Evolutionary conservation across 2,797 vertebrate genomes (phyloP), one percentile per base, ranked within the genome.

Genomic region (Macroramphosus scolopax): DNA sequence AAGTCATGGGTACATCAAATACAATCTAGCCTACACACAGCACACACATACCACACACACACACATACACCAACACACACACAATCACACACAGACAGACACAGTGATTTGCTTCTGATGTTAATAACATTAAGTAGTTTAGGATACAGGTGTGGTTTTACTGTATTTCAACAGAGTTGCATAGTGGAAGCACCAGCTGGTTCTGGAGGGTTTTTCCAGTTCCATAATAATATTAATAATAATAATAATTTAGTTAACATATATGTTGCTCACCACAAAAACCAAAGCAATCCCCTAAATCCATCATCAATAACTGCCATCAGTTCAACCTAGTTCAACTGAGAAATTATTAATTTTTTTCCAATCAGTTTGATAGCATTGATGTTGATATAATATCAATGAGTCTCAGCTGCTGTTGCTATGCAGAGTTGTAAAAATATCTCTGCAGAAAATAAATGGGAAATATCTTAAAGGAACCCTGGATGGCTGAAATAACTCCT

Each of bases 1-100:
- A 88, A 39, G 83, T 87, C 72, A 85, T 73, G 77, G 78, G 72
- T 79, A 82, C 74, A 78, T 76, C 57, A 10, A 77, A 82, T 71
- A 81, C 63, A 83, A 51, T 54, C 78, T 45, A 59, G 42, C 37
- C 30, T 8, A 61, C 35, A 24, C 37, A 52, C 52, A 55, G 48
- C 43, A 43, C 46, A 41, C 40, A 55, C 36, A 39, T 41, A 38
- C 31, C n/a, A 55, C 43, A 39, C 36, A 51, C 43, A 43, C 46
- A 41, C 40, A 55, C 36, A 39, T 41, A 38, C 31, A 57, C 63
- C 72, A 61, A 64, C 54, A 68, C 42, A 62, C 40, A n/a, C 51
- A 42, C 25, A 63, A 53, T 73, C 65, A 65, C 57, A 69, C 42
- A 66, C 45, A 67, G 3, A 6, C 20, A 22, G 3, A 22, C 20